A percentile compares a stretch with the other conserved stretches of the same genome.
These are phyloP conservation scores for Caenorhabditis angaria DNA, from an alignment of 2,888 invertebrate genomes.

Conservation along the genomic window DNA sequence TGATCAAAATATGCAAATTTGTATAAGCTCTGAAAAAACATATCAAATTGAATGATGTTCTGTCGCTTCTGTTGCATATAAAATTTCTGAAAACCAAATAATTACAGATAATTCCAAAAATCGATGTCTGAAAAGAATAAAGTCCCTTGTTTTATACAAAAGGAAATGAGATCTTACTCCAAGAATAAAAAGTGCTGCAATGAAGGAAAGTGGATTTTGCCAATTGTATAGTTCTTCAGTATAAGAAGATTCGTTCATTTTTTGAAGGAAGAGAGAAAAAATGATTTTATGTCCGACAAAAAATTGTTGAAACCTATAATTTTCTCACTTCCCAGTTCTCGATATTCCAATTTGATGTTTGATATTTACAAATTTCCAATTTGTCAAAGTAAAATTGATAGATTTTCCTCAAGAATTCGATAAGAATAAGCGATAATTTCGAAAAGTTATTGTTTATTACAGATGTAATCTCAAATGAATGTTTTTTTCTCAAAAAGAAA, in stretches of 20 bases:
- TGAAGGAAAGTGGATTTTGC: no score
- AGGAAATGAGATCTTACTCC: no score
- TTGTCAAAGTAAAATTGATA: background rate
- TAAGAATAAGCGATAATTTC: background rate
- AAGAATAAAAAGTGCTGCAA: no score
- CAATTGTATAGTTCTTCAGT: no score
- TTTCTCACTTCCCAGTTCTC: no score
- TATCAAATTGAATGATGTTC: slow-evolving; percentile 7
- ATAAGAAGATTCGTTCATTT: no score
- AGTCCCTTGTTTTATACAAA: no score
- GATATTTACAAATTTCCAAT: no score
- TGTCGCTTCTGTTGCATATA: background rate
- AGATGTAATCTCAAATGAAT: background rate
- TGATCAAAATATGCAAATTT: background rate
- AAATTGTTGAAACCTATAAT: no score
- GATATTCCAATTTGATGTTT: no score
- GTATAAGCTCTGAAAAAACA: background rate
- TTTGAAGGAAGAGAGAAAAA: no score
- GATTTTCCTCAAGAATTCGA: background rate
- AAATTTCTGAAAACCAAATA: background rate
- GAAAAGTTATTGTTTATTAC: background rate
- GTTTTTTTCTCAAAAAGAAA: slow-evolving; percentile 22
- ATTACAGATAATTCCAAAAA: background rate
- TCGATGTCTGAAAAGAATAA: background rate
- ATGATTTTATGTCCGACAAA: no score